Evolutionary conservation across 1,140 invertebrate species (phyloP).

Genomic region (fruit fly (Drosophila melanogaster)): DNA sequence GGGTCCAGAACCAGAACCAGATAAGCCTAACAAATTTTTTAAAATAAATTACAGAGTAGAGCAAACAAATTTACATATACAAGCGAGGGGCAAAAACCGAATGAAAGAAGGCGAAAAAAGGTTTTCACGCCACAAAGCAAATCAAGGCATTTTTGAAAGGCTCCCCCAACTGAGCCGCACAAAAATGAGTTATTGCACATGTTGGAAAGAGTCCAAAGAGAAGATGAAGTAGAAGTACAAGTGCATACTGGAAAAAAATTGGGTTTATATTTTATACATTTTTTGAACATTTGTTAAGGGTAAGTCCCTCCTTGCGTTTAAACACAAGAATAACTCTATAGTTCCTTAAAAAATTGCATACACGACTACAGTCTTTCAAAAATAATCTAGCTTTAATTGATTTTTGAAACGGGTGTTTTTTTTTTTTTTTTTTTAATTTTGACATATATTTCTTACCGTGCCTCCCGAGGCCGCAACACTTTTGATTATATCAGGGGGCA

Average conservation of each 20-base stretch:
- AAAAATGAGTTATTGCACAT: constrained; percentile 81
- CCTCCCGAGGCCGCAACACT: constrained; percentile 58
- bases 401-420: too few relatives aligned
- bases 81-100: constrained; percentile 47
- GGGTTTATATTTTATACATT: neutral
- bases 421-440: too few relatives aligned
- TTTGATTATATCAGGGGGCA: constrained; percentile 73
- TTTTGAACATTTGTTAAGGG: too few relatives aligned
- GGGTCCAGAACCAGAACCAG: constrained; percentile 46
- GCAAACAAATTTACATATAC: constrained; percentile 81
- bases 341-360: too few relatives aligned
- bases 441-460: constrained; percentile 1
- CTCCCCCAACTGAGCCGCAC: constrained; percentile 18
- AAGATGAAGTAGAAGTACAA: constrained; percentile 13
- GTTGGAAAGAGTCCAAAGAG: constrained; percentile 21
- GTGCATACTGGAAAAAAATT: neutral
- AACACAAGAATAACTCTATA: too few relatives aligned
- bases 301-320: too few relatives aligned
- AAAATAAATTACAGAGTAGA: constrained; percentile 81
- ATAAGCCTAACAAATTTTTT: constrained; percentile 83
- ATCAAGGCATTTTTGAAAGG: constrained; percentile 77
- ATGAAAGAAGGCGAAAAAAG: constrained; percentile 27
- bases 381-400: too few relatives aligned
- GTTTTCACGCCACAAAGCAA: constrained; percentile 79
- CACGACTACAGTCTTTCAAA: too few relatives aligned